Evolutionary conservation across 2,888 invertebrate genomes (phyloP).

Genomic region (Boloria euphrosyne): DNA sequence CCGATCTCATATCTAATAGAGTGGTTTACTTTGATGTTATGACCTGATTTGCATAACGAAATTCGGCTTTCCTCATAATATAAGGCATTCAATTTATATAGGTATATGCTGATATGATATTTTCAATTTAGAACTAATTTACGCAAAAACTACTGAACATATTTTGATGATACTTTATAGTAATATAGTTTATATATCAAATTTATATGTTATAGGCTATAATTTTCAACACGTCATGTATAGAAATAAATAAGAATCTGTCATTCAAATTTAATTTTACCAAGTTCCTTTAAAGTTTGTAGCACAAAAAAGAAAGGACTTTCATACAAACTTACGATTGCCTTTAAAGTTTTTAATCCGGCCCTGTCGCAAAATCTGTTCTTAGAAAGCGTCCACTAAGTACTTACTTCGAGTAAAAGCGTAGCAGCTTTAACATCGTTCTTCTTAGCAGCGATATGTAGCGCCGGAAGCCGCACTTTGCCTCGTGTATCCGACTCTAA

Average conservation of each 20-base stretch:
- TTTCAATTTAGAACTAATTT: neutral
- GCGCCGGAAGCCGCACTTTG: slow-evolving; percentile 96
- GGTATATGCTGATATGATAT: neutral
- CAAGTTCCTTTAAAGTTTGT: no score
- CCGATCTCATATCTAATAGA: neutral
- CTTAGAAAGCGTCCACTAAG: no score
- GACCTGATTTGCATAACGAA: slow-evolving; percentile 11
- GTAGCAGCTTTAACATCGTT: slow-evolving; percentile 98
- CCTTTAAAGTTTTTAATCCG: no score
- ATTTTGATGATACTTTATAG: neutral
- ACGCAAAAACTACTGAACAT: neutral
- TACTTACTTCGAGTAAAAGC: slow-evolving; percentile 88
- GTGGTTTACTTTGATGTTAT: neutral
- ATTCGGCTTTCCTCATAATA: slow-evolving; percentile 1
- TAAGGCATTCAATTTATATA: neutral
- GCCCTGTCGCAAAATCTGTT: no score
- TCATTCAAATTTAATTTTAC: no score
- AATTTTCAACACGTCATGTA: no score
- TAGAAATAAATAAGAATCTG: no score
- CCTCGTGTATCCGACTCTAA: slow-evolving; percentile 98
- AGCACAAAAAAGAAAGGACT: no score
- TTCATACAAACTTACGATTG: no score
- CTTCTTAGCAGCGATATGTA: slow-evolving; percentile 99
- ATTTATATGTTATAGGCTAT: no score
- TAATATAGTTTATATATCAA: neutral